Base-by-base conservation (phyloP, 2,797 vertebrate genomes). In the Eutrigla gurnardus region DNA sequence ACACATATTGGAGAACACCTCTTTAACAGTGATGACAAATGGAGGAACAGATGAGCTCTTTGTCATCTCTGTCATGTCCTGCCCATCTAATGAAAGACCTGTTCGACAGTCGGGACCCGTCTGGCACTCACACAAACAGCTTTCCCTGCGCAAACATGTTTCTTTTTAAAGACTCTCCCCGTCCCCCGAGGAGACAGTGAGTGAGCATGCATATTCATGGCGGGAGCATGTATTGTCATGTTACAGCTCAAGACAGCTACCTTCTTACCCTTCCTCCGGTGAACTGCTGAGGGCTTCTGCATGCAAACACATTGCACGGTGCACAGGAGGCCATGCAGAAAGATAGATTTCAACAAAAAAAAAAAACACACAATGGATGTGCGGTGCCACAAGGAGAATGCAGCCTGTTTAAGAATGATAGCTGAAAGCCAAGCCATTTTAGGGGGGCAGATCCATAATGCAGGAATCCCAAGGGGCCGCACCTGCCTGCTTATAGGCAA, bases 401-500 rank as follows among this genome's bases (percentile, higher is more conserved):
- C 35, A 52, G 66, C 45, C 60, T 81, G 70, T 83, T 80, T 75
- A 64, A 81, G 77, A 86, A 80, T 65, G 73, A 73, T 78, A 61
- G 73, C 76, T 83, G 79, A 84, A 78, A 88, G 81, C 77, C 39
- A 58, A 74, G 46, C 67, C 63, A 25, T 78, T 85, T 77, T 68
- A 15, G 15, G 17, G 71, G 39, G 66, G 65, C 49, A 75, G 77
- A 87, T 78, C 79, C 75, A 14, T 73, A 81, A 84, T 79, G 83
- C 73, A 82, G 75, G 78, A 83, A 69, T 89, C 88, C 86, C 75
- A 81, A 83, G 82, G 57, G 84, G 79, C 70, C 82, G 80, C 93
- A 93, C 92, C 93, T 92, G 92, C 89, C 78, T 61, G 80, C 80
- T 82, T 70, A 76, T 58, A 89, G 79, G 62, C 81, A 74, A 42